Conservation (phyloP, 2,113 vertebrate species). For the Malaclemys terrapin region DNA sequence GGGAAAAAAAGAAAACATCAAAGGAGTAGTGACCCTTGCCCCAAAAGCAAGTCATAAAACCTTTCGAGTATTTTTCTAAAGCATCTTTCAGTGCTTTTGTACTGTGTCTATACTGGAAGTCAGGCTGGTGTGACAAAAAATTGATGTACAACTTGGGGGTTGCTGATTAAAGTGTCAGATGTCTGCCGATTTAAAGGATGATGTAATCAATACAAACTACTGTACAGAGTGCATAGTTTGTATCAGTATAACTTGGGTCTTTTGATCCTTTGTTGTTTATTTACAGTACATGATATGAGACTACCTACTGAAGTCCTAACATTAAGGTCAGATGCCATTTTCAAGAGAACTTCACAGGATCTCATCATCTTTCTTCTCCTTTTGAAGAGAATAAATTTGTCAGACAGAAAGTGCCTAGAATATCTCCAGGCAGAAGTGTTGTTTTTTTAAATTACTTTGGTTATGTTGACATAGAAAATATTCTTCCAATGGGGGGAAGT, state of each 20-base stretch:
- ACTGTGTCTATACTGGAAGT: slow-evolving; percentile 16
- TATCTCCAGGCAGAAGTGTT: neutral
- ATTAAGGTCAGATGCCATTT: slow-evolving; percentile 30
- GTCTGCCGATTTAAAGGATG: neutral
- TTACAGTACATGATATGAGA: slow-evolving; percentile 48
- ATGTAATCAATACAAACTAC: slow-evolving; percentile 57
- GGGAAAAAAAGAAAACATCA: slow-evolving; percentile 65
- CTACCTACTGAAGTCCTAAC: neutral
- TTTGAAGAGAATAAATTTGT: slow-evolving; percentile 17
- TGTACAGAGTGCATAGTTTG: slow-evolving; percentile 4
- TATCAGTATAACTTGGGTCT: neutral
- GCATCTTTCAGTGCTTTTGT: slow-evolving; percentile 40
- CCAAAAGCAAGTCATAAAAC: slow-evolving; percentile 62
- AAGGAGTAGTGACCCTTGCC: slow-evolving; percentile 61
- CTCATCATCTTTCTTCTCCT: neutral
- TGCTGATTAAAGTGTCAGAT: slow-evolving; percentile 58
- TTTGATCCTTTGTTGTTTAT: slow-evolving; percentile 60
- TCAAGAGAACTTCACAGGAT: slow-evolving; percentile 44
- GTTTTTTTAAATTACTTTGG: neutral
- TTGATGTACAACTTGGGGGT: neutral
- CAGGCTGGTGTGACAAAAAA: neutral
- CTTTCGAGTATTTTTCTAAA: slow-evolving; percentile 28
- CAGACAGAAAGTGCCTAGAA: neutral
- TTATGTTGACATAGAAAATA: neutral
- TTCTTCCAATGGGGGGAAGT: neutral